phyloP scores from a whole-genome alignment of 1,140 invertebrate genomes.

The Orius insidiosus region DNA sequence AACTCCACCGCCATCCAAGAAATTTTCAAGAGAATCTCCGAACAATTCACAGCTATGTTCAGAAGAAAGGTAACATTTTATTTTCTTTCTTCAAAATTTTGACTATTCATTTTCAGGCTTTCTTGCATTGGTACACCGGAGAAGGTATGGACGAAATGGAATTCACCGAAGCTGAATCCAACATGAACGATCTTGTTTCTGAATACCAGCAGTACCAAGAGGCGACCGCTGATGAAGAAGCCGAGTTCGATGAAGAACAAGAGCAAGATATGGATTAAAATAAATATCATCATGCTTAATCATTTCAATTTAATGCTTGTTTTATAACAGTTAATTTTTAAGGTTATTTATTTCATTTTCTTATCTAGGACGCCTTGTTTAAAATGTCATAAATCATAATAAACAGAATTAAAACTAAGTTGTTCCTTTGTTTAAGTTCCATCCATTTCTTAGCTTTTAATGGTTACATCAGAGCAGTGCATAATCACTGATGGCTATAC shows the following conservation, averaged over 20 bases:
- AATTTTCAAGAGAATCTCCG: constrained; percentile 71
- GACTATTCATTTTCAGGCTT: constrained; percentile 39
- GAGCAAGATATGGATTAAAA: constrained; percentile 31
- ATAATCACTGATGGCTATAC: no score
- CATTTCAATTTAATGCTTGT: no score
- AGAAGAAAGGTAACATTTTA: constrained; percentile 42
- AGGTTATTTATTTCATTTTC: no score
- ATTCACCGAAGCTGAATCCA: constrained; percentile 36
- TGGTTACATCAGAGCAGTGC: no score
- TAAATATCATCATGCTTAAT: not conserved
- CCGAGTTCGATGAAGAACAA: constrained; percentile 58
- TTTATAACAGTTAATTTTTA: no score
- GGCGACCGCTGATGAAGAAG: constrained; percentile 62
- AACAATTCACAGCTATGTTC: constrained; percentile 87
- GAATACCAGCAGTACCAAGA: constrained; percentile 58
- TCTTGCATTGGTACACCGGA: constrained; percentile 65
- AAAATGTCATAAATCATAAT: no score
- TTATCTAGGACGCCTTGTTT: no score
- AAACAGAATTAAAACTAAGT: no score
- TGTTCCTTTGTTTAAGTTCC: no score
- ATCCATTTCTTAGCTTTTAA: no score
- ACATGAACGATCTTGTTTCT: constrained; percentile 48
- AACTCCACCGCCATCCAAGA: constrained; percentile 82
- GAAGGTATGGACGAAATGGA: constrained; percentile 34
- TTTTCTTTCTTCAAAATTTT: not conserved